Conservation (phyloP, 1,140 invertebrate species). For the Drosophila jambulina region DNA sequence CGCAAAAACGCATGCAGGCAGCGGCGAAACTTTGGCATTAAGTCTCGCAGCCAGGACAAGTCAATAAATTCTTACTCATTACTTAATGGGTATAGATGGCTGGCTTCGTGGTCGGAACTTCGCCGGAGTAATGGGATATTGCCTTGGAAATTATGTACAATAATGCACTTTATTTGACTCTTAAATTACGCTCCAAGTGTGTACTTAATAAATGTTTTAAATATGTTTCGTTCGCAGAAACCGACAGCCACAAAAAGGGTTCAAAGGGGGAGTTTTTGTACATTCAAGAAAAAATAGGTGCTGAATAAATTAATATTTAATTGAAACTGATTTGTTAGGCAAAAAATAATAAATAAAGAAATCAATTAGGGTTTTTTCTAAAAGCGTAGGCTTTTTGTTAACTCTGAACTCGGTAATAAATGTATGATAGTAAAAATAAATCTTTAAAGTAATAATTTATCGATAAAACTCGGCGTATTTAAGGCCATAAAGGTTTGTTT, state of each 20-base stretch:
- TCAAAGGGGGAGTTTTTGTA: neutral
- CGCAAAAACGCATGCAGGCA: conserved; percentile 59
- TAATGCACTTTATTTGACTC: conserved; percentile 10
- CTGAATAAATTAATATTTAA: conserved; percentile 7
- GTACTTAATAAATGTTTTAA: neutral
- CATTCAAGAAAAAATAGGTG: neutral
- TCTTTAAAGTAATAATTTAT: neutral
- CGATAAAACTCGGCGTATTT: no score
- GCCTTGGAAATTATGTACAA: neutral
- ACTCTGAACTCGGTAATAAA: neutral
- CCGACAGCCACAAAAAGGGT: neutral
- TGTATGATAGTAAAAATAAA: neutral
- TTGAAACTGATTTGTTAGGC: neutral
- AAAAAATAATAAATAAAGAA: neutral
- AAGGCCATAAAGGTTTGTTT: neutral
- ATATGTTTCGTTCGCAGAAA: neutral
- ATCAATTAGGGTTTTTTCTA: conserved; percentile 1
- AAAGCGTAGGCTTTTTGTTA: neutral
- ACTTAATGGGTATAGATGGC: conserved; percentile 37
- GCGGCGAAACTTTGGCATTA: conserved; percentile 63
- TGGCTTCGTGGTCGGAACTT: conserved; percentile 24
- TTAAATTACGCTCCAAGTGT: neutral
- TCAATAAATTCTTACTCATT: conserved; percentile 57
- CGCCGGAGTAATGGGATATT: conserved; percentile 1
- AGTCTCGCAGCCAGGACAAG: conserved; percentile 46